Percentiles rank a stretch among this genome's conserved stretches.
phyloP scores from a whole-genome alignment of 2,113 vertebrate genomes.

The Aythya baeri region DNA sequence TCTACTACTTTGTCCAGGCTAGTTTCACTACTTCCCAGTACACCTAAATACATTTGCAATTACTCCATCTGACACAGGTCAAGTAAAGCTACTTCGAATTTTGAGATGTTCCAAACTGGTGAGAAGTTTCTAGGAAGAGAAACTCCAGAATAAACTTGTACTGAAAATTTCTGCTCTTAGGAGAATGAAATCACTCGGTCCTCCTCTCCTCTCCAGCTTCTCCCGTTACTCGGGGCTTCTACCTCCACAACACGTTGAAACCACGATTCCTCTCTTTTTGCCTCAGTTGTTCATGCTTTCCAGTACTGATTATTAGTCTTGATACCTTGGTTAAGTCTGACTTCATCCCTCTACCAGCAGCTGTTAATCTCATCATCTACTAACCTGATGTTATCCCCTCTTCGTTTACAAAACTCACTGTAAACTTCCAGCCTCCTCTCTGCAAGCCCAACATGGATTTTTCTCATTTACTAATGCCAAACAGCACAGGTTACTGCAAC shows the following conservation, averaged over 20 bases:
- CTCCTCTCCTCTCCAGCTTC: neutral
- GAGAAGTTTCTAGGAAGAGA: neutral
- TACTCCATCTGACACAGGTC: neutral
- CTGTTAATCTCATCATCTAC: neutral
- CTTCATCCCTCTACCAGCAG: neutral
- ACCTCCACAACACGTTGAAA: neutral
- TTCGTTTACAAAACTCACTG: neutral
- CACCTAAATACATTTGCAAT: neutral
- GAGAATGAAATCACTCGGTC: neutral
- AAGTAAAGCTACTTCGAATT: neutral
- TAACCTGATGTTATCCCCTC: neutral
- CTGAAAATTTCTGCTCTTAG: neutral
- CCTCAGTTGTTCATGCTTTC: neutral
- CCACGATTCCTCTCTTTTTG: neutral
- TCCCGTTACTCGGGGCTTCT: neutral
- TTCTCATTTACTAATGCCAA: neutral
- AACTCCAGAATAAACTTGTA: neutral
- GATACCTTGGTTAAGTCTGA: neutral
- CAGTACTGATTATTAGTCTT: too few relatives aligned
- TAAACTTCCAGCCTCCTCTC: neutral
- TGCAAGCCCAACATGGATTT: neutral
- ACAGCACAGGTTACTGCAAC: neutral
- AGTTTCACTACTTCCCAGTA: neutral
- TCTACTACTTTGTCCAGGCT: neutral
- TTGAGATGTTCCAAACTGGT: neutral